Evolutionary conservation across 1,140 invertebrate genomes (phyloP).

Genomic region (Drosophila bocki): DNA sequence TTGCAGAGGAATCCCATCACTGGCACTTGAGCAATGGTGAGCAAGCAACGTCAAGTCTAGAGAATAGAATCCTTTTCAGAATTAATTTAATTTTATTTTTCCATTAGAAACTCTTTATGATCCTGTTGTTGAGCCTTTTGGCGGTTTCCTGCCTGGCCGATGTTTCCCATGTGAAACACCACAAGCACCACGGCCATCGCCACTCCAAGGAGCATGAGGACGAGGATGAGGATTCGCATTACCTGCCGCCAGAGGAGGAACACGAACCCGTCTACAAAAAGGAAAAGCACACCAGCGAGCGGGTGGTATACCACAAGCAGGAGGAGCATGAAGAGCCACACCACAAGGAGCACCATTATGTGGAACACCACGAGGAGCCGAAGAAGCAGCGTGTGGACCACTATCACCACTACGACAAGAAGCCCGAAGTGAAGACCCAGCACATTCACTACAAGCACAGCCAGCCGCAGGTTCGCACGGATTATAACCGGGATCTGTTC

Average conservation of each 20-base stretch:
- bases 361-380: conserved; percentile 44
- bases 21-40: conserved; percentile 47
- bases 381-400: conserved; percentile 69
- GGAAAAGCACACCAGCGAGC: conserved; percentile 70
- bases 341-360: conserved; percentile 23
- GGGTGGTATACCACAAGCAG: conserved; percentile 64
- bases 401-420: conserved; percentile 73
- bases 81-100: neutral
- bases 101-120: conserved; percentile 35
- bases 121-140: conserved; percentile 47
- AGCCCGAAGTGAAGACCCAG: conserved; percentile 67
- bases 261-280: conserved; percentile 60
- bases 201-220: conserved; percentile 36
- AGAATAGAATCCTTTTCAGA: neutral
- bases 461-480: conserved; percentile 47
- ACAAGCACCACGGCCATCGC: conserved; percentile 58
- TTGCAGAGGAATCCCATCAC: conserved; percentile 13
- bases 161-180: conserved; percentile 62
- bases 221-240: conserved; percentile 61
- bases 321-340: conserved; percentile 45
- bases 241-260: conserved; percentile 47
- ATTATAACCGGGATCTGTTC: conserved; percentile 41
- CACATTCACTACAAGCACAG: conserved; percentile 67
- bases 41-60: neutral
- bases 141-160: conserved; percentile 48